Base-by-base conservation (phyloP, 2,888 invertebrate genomes). In the Amphipyra tragopoginis region DNA sequence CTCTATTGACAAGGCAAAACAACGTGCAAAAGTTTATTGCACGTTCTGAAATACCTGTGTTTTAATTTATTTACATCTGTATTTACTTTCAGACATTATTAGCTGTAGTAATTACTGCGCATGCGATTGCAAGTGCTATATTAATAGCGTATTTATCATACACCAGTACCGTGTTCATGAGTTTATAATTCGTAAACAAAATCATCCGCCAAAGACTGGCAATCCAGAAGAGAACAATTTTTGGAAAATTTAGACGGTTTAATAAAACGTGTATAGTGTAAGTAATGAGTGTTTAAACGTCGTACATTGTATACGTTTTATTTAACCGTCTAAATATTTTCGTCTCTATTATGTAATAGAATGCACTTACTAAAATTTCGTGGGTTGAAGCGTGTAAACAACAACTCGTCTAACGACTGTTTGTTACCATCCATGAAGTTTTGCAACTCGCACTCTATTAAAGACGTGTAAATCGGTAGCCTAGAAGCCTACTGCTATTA, bases 1-100 rank as follows among this genome's bases (percentile, higher is more conserved):
- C 53, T 69, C 49, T 53, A 74, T 67, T 65, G 66, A 72, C 44
- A 50, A 56, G 11, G 54, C 40, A 65, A 65, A 45, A 65, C 51
- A 65, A 63, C 45, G 49, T 52, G 56, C 60, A 56, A 59, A 56
- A 72, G 11, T 61, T 54, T 57, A 74, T 38, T 53, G 48, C 57
- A 54, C 14, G 10, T 51, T 14, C 53, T 43, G 49, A 48, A 26
- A 34, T 36, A 57, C 44, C 48, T 59, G 44, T 26, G 39, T 62
- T 61, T 67, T 63, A 40, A 11, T 60, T 64, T 58, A 63, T 60
- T 58, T 50, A 29, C 48, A 50, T 57, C 52, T 65, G 47, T 68
- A 62, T 67, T 68, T 75, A 56, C 44, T 57, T 68, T 45, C 9
- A 45, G 56, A 53, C 53, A 26, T 56, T 49, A 62, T 69, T 65